Percentiles rank a stretch among this genome's conserved stretches.
phyloP scores from a whole-genome alignment of 2,888 invertebrate species.

The Drosophila pseudotakahashii region DNA sequence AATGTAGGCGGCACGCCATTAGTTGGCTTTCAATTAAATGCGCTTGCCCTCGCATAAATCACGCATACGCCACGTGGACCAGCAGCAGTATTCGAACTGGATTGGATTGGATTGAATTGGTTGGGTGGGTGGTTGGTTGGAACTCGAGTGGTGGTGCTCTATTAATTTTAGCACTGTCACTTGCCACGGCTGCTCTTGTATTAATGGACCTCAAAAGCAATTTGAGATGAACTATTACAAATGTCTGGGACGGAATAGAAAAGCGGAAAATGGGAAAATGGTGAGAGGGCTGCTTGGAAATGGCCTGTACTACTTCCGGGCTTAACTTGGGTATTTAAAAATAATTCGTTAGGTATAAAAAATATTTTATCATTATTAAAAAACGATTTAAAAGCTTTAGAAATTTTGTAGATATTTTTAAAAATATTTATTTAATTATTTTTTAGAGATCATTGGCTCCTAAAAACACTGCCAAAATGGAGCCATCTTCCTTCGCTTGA shows the following conservation, averaged over 20 bases:
- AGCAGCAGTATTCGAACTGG: not conserved
- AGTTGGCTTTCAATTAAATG: conserved; percentile 66
- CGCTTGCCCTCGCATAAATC: conserved; percentile 63
- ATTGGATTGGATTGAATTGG: not conserved
- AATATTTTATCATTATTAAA: too few species aligned
- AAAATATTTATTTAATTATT: too few species aligned
- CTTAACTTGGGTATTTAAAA: not conserved
- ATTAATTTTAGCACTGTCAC: conserved; percentile 71
- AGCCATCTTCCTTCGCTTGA: conserved; percentile 26
- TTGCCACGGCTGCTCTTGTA: conserved; percentile 58
- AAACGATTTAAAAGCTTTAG: too few species aligned
- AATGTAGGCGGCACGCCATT: conserved; percentile 47
- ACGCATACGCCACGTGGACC: conserved; percentile 66
- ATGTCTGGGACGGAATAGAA: conserved; percentile 26
- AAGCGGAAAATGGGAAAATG: not conserved
- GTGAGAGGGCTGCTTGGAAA: not conserved
- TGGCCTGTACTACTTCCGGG: not conserved
- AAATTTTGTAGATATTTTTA: too few species aligned
- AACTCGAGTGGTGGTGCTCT: conserved; percentile 52
- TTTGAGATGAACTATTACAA: conserved; percentile 45
- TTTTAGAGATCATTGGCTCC: too few species aligned
- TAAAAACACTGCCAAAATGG: too few species aligned
- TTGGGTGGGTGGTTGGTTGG: not conserved
- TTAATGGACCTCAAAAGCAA: conserved; percentile 47
- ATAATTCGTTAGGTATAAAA: too few species aligned